A percentile compares a stretch with the other conserved stretches of the same genome.
Conservation (phyloP, 1,140 invertebrate genomes). For the Drosophila funebris region DNA sequence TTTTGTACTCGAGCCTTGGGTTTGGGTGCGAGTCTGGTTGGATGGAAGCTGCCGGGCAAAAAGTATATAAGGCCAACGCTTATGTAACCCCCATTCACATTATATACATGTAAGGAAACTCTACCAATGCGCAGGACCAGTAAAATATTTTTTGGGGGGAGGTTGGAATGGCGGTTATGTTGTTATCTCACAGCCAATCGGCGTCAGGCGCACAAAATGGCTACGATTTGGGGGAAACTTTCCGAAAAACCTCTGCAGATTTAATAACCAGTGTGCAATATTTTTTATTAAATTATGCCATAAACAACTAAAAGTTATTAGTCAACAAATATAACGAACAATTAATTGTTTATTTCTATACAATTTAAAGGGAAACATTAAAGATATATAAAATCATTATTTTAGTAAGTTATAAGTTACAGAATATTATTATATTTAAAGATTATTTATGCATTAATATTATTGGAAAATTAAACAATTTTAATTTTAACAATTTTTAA, state of each 20-base stretch:
- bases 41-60: constrained; percentile 44
- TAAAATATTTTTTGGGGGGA: constrained; percentile 4
- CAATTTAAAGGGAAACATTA: not conserved
- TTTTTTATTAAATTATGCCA: not conserved
- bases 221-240: constrained; percentile 21
- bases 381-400: not conserved
- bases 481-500: too few relatives aligned
- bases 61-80: constrained; percentile 18
- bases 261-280: not conserved
- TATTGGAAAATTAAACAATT: too few relatives aligned
- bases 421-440: too few relatives aligned
- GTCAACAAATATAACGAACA: not conserved
- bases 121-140: constrained; percentile 61
- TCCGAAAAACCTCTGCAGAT: not conserved
- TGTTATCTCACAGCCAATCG: constrained; percentile 66
- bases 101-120: constrained; percentile 53
- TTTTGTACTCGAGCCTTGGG: not conserved
- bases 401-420: too few relatives aligned
- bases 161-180: constrained; percentile 37
- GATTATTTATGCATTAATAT: too few relatives aligned
- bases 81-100: constrained; percentile 48
- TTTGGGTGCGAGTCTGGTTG: constrained; percentile 50
- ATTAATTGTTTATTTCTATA: not conserved
- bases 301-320: not conserved
- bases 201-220: constrained; percentile 63